Base-by-base conservation (phyloP, 1,140 invertebrate genomes). In the Carcinoscorpius rotundicauda region DNA sequence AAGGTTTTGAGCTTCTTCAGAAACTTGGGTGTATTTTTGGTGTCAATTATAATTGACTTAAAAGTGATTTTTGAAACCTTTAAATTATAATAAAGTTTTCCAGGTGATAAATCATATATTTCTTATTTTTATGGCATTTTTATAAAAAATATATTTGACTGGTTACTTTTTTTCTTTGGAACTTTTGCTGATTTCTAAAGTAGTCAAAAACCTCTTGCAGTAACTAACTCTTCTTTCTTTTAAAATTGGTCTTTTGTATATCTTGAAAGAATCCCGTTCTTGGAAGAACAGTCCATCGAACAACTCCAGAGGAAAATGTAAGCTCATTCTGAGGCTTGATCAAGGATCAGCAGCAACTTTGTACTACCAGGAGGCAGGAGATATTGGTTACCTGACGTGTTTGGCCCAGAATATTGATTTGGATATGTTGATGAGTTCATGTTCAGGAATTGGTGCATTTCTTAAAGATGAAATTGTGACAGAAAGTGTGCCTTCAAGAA, bases 381-480 rank as follows among this genome's bases (percentile, higher is more conserved):
- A 58, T 10, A 4, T 57, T 63, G 64, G 61, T n/a, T 68, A 63
- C 49, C 57, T 68, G 49, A 68, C 60, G 10, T 49, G 64, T 49
- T 53, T 65, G n/a, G 66, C 64, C n/a, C 51, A 63, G 9, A 65
- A 68, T 60, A 53, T 68, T 6, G 56, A 65, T 52, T 60, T 68
- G 8, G 60, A 65, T 9, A 52, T 68, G 9, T 61, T 64, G 48
- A 68, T 68, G 66, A 68, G 64, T 61, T 64, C 58, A 50, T 61
- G 64, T 52, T 68, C 66, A 55, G 64, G 63, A 10, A 48, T 68
- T 50, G 64, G 62, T 52, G 66, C 64, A 11, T 65, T 68, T 8
- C 64, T 68, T 60, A 64, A 68, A 60, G 66, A 68, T 65, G 66
- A 68, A 65, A 5, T 68, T 49, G 61, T 60, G 1, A 5, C 66